These are phyloP conservation scores for Cryptocheilus praepositus DNA, from an alignment of 2,888 invertebrate genomes.

Conservation along the genomic window DNA sequence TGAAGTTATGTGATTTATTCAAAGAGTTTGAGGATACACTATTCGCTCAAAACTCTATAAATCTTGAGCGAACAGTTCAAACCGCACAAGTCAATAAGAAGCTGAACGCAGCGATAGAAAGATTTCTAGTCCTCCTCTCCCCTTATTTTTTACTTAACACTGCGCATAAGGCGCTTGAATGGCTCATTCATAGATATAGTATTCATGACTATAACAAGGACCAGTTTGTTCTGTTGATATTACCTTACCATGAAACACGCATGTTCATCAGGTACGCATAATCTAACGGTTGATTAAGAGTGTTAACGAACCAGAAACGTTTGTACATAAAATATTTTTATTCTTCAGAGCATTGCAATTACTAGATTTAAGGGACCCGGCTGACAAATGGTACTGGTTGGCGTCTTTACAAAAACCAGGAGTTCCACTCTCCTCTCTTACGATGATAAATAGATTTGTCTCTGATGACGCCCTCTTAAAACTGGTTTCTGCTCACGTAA, in stretches of 20 bases:
- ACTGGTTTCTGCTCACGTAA: conserved; percentile 79
- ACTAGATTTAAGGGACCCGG: conserved; percentile 79
- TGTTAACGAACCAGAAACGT: conserved; percentile 4
- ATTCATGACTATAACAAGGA: conserved; percentile 93
- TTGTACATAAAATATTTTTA: neutral
- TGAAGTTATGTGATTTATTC: conserved; percentile 84
- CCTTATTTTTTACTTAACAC: conserved; percentile 92
- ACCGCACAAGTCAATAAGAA: conserved; percentile 84
- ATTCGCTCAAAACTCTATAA: conserved; percentile 85
- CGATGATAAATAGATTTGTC: conserved; percentile 84
- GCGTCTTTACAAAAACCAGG: conserved; percentile 84
- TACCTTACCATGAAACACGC: conserved; percentile 96
- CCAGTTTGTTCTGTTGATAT: conserved; percentile 85
- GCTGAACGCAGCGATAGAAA: conserved; percentile 84
- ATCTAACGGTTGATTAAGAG: conserved; percentile 6
- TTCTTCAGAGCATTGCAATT: conserved; percentile 82
- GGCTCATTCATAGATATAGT: conserved; percentile 92
- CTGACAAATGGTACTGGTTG: conserved; percentile 87
- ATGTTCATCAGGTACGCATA: conserved; percentile 83
- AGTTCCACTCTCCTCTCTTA: conserved; percentile 83
- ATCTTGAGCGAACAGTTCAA: conserved; percentile 89
- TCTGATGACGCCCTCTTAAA: conserved; percentile 80
- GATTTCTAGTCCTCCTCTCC: conserved; percentile 87
- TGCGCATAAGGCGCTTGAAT: conserved; percentile 94
- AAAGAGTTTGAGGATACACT: conserved; percentile 84